Conservation (phyloP, 2,113 vertebrate species). For the Paralichthys olivaceus region DNA sequence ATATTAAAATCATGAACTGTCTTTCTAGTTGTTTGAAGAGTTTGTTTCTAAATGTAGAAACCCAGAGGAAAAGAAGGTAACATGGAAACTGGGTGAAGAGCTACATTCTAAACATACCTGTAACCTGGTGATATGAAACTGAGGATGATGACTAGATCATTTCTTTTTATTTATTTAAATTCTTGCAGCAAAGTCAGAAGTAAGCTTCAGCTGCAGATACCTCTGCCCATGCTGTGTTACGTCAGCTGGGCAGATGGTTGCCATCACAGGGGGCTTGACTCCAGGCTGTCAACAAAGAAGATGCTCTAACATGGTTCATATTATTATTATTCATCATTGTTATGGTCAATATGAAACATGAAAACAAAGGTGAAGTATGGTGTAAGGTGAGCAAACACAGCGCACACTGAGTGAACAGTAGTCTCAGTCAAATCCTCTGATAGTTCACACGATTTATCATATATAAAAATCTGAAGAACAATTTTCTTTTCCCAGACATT, state of each 20-base stretch:
- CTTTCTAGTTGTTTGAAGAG: neutral
- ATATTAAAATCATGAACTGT: slow-evolving; percentile 75
- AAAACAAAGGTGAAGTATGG: neutral
- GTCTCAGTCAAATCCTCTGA: neutral
- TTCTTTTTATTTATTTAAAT: slow-evolving; percentile 14
- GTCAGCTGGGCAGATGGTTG: slow-evolving; percentile 55
- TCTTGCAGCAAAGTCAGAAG: slow-evolving; percentile 7
- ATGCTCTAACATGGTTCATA: neutral
- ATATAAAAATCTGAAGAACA: too few relatives aligned
- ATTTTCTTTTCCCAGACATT: too few relatives aligned
- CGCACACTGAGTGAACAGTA: neutral
- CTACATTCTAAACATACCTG: neutral
- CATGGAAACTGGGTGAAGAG: neutral
- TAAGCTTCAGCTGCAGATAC: slow-evolving; percentile 30
- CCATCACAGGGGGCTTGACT: slow-evolving; percentile 36
- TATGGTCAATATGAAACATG: neutral
- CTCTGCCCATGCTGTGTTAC: slow-evolving; percentile 17
- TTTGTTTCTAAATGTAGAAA: neutral
- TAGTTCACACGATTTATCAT: too few relatives aligned
- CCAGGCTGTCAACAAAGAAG: slow-evolving; percentile 17
- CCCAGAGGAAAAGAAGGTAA: neutral
- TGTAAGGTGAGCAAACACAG: neutral
- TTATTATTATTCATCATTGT: neutral
- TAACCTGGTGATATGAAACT: neutral
- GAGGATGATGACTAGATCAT: neutral